Percentiles rank a stretch among this genome's conserved stretches.
Conservation (phyloP, 2,113 vertebrate species). For the Pteruthius melanotis region DNA sequence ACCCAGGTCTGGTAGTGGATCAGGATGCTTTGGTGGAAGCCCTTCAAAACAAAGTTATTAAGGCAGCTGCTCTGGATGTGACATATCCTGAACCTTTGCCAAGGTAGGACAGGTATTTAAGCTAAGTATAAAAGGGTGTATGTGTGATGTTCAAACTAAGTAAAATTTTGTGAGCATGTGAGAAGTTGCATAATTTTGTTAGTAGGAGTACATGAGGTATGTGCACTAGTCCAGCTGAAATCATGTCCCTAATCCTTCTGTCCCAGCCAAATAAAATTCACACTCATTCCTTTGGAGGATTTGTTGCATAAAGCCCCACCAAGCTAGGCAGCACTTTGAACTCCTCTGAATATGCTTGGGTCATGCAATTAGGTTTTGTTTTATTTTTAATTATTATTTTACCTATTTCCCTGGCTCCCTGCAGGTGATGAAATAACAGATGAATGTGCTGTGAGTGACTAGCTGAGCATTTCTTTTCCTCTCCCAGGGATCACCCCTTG, state of each 20-base stretch:
- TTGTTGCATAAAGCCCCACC: background rate
- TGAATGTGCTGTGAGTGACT: background rate
- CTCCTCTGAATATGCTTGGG: background rate
- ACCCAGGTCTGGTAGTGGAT: slow-evolving; percentile 77
- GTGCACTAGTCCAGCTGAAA: background rate
- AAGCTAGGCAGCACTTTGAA: background rate
- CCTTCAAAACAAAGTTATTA: slow-evolving; percentile 72
- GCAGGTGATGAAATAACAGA: background rate
- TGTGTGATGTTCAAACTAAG: background rate
- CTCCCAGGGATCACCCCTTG: slow-evolving; percentile 68
- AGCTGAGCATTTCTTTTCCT: background rate
- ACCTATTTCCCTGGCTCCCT: background rate
- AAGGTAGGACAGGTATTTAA: slow-evolving; percentile 61
- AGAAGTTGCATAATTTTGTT: background rate
- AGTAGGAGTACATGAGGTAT: background rate
- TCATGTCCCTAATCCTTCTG: background rate
- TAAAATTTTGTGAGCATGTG: background rate
- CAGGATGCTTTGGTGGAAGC: slow-evolving; percentile 81
- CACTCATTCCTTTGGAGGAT: background rate
- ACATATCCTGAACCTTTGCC: slow-evolving; percentile 82
- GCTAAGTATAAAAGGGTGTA: background rate
- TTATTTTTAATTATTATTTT: background rate
- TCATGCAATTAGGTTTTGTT: background rate
- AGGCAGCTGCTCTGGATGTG: slow-evolving; percentile 80
- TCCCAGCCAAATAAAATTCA: background rate